Evolutionary conservation across 2,113 vertebrate species (phyloP), one percentile per base, ranked within the genome.

Genomic region (Gobio gobio): DNA sequence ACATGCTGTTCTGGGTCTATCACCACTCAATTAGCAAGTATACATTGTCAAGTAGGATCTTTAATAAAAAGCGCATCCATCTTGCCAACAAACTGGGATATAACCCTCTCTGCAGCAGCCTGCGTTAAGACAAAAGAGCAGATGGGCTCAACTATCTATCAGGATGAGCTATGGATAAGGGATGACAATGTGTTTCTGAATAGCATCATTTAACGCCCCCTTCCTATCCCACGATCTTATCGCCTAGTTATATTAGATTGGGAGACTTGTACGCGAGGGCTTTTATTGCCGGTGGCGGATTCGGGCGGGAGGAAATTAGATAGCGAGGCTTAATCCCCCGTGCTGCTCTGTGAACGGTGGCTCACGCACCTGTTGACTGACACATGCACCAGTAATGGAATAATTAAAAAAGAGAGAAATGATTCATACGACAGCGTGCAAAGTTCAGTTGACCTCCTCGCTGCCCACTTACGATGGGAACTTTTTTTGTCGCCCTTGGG

Each of bases 321-420:
- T 84, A 86, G 83, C 82, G 22, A 56, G 63, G 82, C 22, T 76
- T 88, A 82, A 86, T 88, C 85, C 81, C 78, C 24, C 45, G 45
- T 82, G 75, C 45, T 43, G 73, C 77, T 51, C 75, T 40, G 66
- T 58, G 29, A 18, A 79, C 26, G 22, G 13, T 7, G 22, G 56
- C 84, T 76, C 33, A 45, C 26, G 83, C 61, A 88, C 82, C 85
- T 88, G 87, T 86, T 84, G 87, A 82, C 82, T 78, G 85, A 88
- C 78, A 84, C 43, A 43, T 16, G 61, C 61, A 3, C 70, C 49
- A 61, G 85, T 84, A 88, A 78, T 86, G 54, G 78, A 86, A 86
- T 88, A 84, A 86, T 88, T 88, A 81, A 84, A 73, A 86, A 88
- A 80, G 66, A 63, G 72, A 84, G 74, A 84, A 88, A 88, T 75